Conservation (phyloP, 2,797 vertebrate genomes). For the Silurus aristotelis region DNA sequence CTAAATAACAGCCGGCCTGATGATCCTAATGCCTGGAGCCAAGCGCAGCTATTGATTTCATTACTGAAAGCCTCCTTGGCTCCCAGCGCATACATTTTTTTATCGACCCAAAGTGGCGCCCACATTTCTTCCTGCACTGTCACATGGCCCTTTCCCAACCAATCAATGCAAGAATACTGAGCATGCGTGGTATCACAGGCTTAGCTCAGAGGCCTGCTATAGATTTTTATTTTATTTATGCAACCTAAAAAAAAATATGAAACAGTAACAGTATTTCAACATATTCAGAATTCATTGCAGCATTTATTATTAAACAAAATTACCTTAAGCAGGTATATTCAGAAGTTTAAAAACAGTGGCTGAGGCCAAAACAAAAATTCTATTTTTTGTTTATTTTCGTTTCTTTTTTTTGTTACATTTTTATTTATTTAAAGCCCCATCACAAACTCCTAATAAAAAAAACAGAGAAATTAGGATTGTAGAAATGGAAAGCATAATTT, state of each 20-base stretch:
- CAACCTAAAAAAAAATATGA: conserved; percentile 51
- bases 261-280: not conserved
- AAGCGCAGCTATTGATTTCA: conserved; percentile 76
- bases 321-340: not conserved
- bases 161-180: conserved; percentile 64
- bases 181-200: conserved; percentile 54
- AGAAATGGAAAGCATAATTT: not conserved
- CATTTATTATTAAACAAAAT: not conserved
- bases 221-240: conserved; percentile 51
- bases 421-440: not conserved
- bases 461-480: not conserved
- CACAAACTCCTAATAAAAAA: not conserved
- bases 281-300: not conserved
- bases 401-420: not conserved
- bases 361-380: not conserved
- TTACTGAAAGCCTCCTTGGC: conserved; percentile 75
- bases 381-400: too few species aligned
- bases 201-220: conserved; percentile 45
- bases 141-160: conserved; percentile 59
- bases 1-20: conserved; percentile 73
- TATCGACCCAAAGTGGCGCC: conserved; percentile 69
- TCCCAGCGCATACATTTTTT: conserved; percentile 75
- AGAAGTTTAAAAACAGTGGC: not conserved
- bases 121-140: conserved; percentile 71
- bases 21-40: conserved; percentile 75